These are phyloP conservation scores for Cylindroiulus punctatus DNA, from an alignment of 2,888 invertebrate genomes.

Conservation along the genomic window DNA sequence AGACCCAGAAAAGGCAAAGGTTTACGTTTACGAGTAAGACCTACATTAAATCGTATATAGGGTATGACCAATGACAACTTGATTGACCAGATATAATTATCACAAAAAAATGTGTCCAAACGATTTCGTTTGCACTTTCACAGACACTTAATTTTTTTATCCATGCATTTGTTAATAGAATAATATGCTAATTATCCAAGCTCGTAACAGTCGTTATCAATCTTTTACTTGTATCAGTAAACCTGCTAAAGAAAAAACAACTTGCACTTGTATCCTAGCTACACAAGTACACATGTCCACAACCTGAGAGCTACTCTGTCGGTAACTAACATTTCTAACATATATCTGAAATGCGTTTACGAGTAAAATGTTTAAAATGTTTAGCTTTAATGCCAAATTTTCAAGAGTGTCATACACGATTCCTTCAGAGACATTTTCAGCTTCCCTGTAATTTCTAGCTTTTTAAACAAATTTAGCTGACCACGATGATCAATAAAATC, in stretches of 20 bases:
- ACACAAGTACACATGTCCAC: too few relatives aligned
- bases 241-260: not conserved
- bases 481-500: too few relatives aligned
- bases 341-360: too few relatives aligned
- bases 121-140: slow-evolving; percentile 47
- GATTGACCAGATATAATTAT: slow-evolving; percentile 36
- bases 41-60: slow-evolving; percentile 18
- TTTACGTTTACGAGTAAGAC: not conserved
- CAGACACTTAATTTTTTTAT: not conserved
- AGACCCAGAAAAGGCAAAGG: slow-evolving; percentile 43
- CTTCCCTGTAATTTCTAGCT: too few relatives aligned
- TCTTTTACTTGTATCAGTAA: not conserved
- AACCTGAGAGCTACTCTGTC: too few relatives aligned
- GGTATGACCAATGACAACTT: slow-evolving; percentile 25
- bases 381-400: too few relatives aligned
- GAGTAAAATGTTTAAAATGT: too few relatives aligned
- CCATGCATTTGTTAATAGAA: not conserved
- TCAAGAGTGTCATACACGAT: too few relatives aligned
- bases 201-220: not conserved
- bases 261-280: too few relatives aligned
- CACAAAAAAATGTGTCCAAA: slow-evolving; percentile 20
- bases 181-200: not conserved
- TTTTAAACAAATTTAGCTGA: too few relatives aligned
- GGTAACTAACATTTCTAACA: too few relatives aligned
- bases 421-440: too few relatives aligned